These are phyloP conservation scores for Protomyctophum bolini DNA, from an alignment of 2,113 vertebrate species.

Conservation along the genomic window DNA sequence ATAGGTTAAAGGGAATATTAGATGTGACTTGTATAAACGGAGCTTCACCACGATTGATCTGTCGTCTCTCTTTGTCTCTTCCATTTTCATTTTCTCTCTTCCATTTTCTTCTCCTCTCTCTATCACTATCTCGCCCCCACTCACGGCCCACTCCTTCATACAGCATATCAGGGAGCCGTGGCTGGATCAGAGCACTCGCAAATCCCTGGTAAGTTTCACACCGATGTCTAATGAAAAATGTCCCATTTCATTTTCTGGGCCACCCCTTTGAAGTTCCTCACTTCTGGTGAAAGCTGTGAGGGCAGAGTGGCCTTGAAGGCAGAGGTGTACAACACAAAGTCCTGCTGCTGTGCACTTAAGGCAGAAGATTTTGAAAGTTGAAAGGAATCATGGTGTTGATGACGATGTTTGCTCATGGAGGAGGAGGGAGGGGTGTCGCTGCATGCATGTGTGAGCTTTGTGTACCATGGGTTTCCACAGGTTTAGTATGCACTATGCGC, in stretches of 20 bases:
- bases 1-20: constrained; percentile 59
- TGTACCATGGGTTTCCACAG: constrained; percentile 15
- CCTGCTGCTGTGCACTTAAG: constrained; percentile 21
- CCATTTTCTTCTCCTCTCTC: constrained; percentile 5
- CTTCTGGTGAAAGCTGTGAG: constrained; percentile 34
- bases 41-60: constrained; percentile 48
- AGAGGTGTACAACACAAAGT: constrained; percentile 21
- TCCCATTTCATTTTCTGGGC: constrained; percentile 60
- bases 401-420: constrained; percentile 41
- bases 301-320: constrained; percentile 57
- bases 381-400: constrained; percentile 14
- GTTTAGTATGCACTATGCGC: neutral
- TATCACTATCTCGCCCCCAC: constrained; percentile 16
- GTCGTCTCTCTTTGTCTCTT: constrained; percentile 11
- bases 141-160: constrained; percentile 27
- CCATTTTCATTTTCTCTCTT: constrained; percentile 10
- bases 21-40: constrained; percentile 48
- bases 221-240: constrained; percentile 60
- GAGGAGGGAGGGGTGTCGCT: constrained; percentile 23
- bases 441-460: neutral
- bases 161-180: constrained; percentile 72
- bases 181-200: constrained; percentile 63
- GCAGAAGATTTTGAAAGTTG: constrained; percentile 14
- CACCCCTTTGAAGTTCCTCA: constrained; percentile 65
- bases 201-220: constrained; percentile 72